Base-by-base conservation (phyloP, 1,140 invertebrate genomes). In the Brachystomella parvula region DNA sequence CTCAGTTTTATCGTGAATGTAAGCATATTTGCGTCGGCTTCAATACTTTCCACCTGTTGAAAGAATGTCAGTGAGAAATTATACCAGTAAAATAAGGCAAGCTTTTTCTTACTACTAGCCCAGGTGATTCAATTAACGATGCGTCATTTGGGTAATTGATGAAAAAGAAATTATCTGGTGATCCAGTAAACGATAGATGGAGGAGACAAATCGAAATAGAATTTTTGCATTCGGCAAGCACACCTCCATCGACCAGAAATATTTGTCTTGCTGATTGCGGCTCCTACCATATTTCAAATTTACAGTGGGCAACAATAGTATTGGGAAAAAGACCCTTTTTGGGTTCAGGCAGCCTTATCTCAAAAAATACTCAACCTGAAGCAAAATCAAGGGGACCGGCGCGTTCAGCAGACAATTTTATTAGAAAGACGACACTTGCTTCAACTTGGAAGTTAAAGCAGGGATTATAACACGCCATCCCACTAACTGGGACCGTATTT, bases 1-100 rank as follows among this genome's bases (percentile, higher is more conserved):
- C 62, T 71, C 32, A 86, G 57, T 24, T 39, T 47, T 1, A 73
- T 17, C 3, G 9, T 26, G 33, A 73, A 64, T 17, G 49, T 71
- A 12, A 32, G 65, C 3, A 26, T 19, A 44, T 68, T 57, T 9
- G 47, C 3, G 2, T 17, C 21, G 32, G 49, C 49, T 15, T 6
- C 24, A 9, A 53, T 24, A 6, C 47, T 49, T 30, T 9, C 12
- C 21, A 44, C 56, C 19, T 39, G 35, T 26, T 65, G 24, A 2
- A 17, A 53, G 29, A 39, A 58, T 15, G 53, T 47, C 28, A 1
- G 6, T n/a, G 21, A 56, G 35, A 56, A 56, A 31, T 56, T 21
- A 35, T 21, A 12, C 12, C 1, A 2, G 1, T 6, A 29, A 59
- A 49, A 58, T 28, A 44, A 44, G 17, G 59, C 9, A 32, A 49